These are phyloP conservation scores for Microtus ochrogaster DNA, from an alignment of 2,113 vertebrate genomes.

Conservation along the genomic window DNA sequence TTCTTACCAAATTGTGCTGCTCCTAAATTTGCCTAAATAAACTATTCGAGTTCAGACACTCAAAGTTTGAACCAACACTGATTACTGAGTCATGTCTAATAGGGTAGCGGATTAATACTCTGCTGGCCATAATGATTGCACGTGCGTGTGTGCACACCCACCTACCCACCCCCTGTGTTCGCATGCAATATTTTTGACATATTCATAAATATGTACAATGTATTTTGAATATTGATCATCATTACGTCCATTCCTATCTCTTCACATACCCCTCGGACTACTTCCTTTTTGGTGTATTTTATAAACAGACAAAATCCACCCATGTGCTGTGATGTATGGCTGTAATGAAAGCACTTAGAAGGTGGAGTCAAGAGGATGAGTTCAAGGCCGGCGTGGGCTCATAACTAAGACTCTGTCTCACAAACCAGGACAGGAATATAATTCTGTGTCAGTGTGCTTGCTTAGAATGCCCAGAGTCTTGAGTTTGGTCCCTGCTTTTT, in stretches of 20 bases:
- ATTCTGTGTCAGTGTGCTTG: neutral
- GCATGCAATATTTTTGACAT: neutral
- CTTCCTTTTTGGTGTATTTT: neutral
- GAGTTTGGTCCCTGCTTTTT: neutral
- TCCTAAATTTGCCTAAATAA: neutral
- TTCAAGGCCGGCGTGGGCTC: neutral
- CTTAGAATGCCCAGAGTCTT: neutral
- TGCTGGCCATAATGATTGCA: neutral
- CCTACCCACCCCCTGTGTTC: too few relatives aligned
- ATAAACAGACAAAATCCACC: neutral
- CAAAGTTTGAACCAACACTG: neutral
- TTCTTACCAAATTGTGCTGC: neutral
- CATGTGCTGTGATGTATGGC: neutral
- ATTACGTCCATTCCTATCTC: neutral
- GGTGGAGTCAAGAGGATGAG: neutral
- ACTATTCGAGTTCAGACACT: neutral
- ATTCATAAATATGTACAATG: neutral
- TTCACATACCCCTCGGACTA: neutral
- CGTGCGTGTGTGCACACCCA: too few relatives aligned
- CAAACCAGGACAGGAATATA: neutral
- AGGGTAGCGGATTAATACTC: neutral
- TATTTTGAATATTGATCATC: neutral
- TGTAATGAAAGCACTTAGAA: neutral
- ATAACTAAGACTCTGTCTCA: neutral
- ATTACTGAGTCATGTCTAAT: neutral